These are phyloP conservation scores for Lampris megalopsis DNA, from an alignment of 2,113 vertebrate genomes.

Conservation along the genomic window DNA sequence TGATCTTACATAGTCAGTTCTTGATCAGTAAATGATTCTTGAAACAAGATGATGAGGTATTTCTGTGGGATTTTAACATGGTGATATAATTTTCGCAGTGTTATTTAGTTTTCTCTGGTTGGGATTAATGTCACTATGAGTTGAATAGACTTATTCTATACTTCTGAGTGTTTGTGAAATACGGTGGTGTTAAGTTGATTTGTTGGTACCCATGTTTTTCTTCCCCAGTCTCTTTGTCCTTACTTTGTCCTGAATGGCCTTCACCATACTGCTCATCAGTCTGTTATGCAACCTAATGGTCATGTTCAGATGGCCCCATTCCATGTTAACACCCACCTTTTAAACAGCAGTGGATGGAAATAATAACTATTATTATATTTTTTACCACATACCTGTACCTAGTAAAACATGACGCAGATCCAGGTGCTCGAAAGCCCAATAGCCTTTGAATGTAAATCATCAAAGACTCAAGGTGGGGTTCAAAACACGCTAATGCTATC, in stretches of 20 bases:
- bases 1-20: too few relatives aligned
- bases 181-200: background rate
- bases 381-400: conserved; percentile 39
- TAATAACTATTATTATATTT: conserved; percentile 74
- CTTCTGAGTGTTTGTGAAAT: background rate
- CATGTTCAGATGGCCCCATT: conserved; percentile 50
- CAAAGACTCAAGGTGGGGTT: conserved; percentile 50
- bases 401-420: conserved; percentile 52
- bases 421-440: conserved; percentile 54
- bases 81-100: too few relatives aligned
- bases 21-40: too few relatives aligned
- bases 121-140: too few relatives aligned
- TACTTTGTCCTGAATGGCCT: conserved; percentile 11
- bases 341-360: conserved; percentile 45
- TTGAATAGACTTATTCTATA: background rate
- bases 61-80: too few relatives aligned
- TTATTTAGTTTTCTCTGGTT: too few relatives aligned
- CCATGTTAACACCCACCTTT: conserved; percentile 47
- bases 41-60: too few relatives aligned
- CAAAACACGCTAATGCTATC: conserved; percentile 21
- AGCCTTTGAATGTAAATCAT: conserved; percentile 60
- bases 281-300: conserved; percentile 47
- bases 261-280: background rate
- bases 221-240: conserved; percentile 6
- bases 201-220: background rate